phyloP scores from a whole-genome alignment of 2,888 invertebrate species.

The Metacarcinus magister region DNA sequence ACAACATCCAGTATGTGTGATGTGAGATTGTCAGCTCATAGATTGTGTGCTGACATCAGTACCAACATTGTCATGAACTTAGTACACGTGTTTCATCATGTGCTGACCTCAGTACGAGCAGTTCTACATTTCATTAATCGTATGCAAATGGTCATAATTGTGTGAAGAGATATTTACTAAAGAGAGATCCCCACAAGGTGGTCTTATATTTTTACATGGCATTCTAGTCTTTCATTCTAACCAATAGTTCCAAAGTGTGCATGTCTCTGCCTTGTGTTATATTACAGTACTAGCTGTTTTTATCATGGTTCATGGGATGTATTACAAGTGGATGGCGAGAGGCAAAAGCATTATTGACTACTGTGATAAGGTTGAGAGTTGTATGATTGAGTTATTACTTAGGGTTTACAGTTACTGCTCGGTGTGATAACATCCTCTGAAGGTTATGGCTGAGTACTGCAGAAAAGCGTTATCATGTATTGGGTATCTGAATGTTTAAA shows the following conservation, averaged over 20 bases:
- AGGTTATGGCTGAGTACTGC: constrained; percentile 64
- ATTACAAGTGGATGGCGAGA: constrained; percentile 72
- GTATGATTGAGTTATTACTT: constrained; percentile 56
- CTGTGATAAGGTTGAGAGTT: constrained; percentile 78
- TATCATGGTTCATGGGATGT: constrained; percentile 77
- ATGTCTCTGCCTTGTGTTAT: constrained; percentile 80
- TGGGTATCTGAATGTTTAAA: constrained; percentile 62
- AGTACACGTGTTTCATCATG: constrained; percentile 50
- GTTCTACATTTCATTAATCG: constrained; percentile 75
- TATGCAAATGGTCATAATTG: constrained; percentile 78
- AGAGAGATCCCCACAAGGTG: constrained; percentile 79
- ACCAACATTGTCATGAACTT: constrained; percentile 54
- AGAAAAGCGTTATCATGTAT: constrained; percentile 57
- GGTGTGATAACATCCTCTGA: constrained; percentile 67
- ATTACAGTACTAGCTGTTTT: constrained; percentile 77
- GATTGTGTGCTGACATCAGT: constrained; percentile 64
- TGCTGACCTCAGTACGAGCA: constrained; percentile 64
- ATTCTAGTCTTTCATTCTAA: constrained; percentile 82
- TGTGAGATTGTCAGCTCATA: constrained; percentile 28
- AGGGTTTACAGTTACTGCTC: constrained; percentile 57
- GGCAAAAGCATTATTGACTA: constrained; percentile 69
- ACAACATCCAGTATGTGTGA: constrained; percentile 8
- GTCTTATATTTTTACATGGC: constrained; percentile 80
- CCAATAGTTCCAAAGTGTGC: constrained; percentile 79
- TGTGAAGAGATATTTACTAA: constrained; percentile 79